Evolutionary conservation across 2,888 invertebrate species (phyloP), one percentile per base, ranked within the genome.

Genomic region (Lepidocyrtoides sp.): DNA sequence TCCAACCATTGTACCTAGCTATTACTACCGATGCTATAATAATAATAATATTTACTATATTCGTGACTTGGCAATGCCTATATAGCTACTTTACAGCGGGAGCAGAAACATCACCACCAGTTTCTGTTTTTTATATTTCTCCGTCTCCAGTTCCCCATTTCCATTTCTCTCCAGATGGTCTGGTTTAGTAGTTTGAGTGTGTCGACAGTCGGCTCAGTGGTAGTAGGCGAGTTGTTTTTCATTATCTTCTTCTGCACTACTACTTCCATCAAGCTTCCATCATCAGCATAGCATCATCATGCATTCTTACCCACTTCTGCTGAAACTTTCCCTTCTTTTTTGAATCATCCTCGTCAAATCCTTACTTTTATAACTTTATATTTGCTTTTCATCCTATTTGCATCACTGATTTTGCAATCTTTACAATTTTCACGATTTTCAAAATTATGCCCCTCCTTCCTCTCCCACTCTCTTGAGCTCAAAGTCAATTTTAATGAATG

Each of bases 121-220:
- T 29, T 79, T 54, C 51, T 23, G n/a, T 48, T 48, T 51, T 77
- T 51, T 17, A 20, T 7, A 41, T 72, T 44, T 1, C 48, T 48
- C 57, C 17, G 72, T 41, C 72, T 72, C 48, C 51, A 14, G 26
- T 77, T 51, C 77, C 51, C 77, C 51, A 60, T 41, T 57, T 26
- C 2, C 81, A 81, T 81, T 81, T 81, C 81, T 81, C 60, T 81
- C 81, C 81, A 81, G 81, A 81, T 81, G 81, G 81, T 60, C 60
- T 14, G 20, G 81, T 81, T 77, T 77, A n/a, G n/a, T 14, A 75
- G 51, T 26, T 26, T 41, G 41, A n/a, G n/a, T n/a, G 10, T 66
- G 66, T 60, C 32, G 81, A 7, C 41, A 36, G 57, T 75, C 44
- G 51, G 48, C 51, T 29, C 12, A 32, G 14, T 7, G 32, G 54